Percentiles rank a stretch among this genome's conserved stretches.
Evolutionary conservation across 2,888 invertebrate genomes (phyloP).

Genomic region (Ferrisia virgata): DNA sequence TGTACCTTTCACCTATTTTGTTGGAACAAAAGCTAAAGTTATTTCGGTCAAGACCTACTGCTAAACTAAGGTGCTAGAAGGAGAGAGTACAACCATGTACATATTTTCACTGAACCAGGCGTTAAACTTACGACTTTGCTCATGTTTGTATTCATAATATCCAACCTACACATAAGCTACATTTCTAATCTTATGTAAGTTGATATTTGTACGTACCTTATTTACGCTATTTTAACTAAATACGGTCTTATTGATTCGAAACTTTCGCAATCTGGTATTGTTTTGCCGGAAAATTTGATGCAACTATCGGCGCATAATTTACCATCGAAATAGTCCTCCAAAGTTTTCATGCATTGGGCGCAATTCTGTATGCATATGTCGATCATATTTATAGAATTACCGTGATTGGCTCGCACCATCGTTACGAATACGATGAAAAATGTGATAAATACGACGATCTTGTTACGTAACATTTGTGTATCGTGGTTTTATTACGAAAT

Average conservation of each 20-base stretch:
- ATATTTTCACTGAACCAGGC: no score
- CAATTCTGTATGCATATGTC: slow-evolving; percentile 81
- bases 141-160: no score
- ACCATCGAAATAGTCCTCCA: slow-evolving; percentile 81
- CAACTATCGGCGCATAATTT: slow-evolving; percentile 81
- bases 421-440: neutral
- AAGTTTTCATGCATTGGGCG: slow-evolving; percentile 85
- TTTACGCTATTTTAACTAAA: slow-evolving; percentile 60
- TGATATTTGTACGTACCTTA: neutral
- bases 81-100: no score
- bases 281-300: slow-evolving; percentile 75
- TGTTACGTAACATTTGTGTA: neutral
- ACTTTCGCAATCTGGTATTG: slow-evolving; percentile 82
- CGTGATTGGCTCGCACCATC: neutral
- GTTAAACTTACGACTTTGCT: no score
- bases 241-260: slow-evolving; percentile 76
- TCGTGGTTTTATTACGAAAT: neutral
- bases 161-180: no score
- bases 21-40: no score
- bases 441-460: neutral
- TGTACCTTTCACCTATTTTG: no score
- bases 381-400: neutral
- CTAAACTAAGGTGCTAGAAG: no score
- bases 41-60: no score
- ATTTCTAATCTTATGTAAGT: neutral